A percentile compares a stretch with the other conserved stretches of the same genome.
Evolutionary conservation across 2,113 vertebrate genomes (phyloP).

Genomic region (Puntigrus tetrazona): DNA sequence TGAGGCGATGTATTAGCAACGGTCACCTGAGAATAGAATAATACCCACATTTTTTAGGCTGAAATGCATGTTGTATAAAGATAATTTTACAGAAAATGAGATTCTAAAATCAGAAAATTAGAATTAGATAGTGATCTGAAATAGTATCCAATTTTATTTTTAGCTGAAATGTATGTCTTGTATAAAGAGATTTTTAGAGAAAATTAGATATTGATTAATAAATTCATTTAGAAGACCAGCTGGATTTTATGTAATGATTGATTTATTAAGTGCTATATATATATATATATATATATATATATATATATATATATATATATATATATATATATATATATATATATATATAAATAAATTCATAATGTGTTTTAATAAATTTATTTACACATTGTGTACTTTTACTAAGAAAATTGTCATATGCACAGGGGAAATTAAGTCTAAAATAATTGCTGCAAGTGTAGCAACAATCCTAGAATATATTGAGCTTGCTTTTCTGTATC

Average conservation of each 20-base stretch:
- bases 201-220: background rate
- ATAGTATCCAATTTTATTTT: background rate
- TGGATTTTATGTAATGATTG: background rate
- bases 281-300: too few species aligned
- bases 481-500: background rate
- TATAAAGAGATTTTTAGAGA: background rate
- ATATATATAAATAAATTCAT: too few species aligned
- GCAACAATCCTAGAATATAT: background rate
- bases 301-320: too few species aligned
- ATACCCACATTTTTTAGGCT: background rate
- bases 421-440: background rate
- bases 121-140: too few species aligned
- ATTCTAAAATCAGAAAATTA: too few species aligned
- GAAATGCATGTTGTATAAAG: background rate
- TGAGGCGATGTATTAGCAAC: background rate
- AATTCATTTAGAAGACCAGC: background rate
- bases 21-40: background rate
- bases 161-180: background rate
- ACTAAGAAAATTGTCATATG: too few species aligned
- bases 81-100: background rate
- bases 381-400: too few species aligned
- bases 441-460: background rate
- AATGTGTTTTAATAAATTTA: background rate
- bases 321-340: too few species aligned
- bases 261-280: too few species aligned